phyloP scores from a whole-genome alignment of 2,113 vertebrate species.

The Scartelaos histophorus region DNA sequence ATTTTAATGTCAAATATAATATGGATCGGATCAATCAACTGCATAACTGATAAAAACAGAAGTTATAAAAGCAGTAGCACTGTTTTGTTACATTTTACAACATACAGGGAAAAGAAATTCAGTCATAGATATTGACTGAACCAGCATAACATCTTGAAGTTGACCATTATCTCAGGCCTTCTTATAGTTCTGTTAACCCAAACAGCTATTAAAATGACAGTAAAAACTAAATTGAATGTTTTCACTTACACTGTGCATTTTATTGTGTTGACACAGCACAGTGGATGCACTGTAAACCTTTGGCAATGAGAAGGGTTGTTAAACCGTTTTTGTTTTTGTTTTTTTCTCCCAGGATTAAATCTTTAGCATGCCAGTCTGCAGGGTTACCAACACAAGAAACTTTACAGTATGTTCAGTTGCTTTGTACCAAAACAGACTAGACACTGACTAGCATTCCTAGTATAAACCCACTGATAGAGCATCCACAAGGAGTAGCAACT shows the following conservation, averaged over 20 bases:
- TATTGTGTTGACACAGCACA: background rate
- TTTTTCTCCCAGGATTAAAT: too few relatives aligned
- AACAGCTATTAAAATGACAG: constrained; percentile 5
- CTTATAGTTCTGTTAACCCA: background rate
- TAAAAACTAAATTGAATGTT: background rate
- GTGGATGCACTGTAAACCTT: constrained; percentile 5
- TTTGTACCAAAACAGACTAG: background rate
- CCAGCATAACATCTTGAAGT: background rate
- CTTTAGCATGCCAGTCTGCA: background rate
- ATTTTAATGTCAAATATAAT: too few relatives aligned
- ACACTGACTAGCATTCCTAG: background rate
- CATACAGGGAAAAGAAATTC: background rate
- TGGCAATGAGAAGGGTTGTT: background rate
- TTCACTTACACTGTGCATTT: background rate
- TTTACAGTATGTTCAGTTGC: too few relatives aligned
- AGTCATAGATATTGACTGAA: background rate
- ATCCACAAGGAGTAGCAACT: constrained; percentile 8
- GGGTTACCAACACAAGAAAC: too few relatives aligned
- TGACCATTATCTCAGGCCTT: background rate
- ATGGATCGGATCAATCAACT: too few relatives aligned
- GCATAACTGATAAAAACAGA: too few relatives aligned
- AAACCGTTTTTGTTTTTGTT: background rate
- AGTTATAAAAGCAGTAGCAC: too few relatives aligned
- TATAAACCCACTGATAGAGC: background rate
- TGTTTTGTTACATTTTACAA: background rate